These are phyloP conservation scores for Menura novaehollandiae DNA, from an alignment of 2,113 vertebrate genomes.

Conservation along the genomic window DNA sequence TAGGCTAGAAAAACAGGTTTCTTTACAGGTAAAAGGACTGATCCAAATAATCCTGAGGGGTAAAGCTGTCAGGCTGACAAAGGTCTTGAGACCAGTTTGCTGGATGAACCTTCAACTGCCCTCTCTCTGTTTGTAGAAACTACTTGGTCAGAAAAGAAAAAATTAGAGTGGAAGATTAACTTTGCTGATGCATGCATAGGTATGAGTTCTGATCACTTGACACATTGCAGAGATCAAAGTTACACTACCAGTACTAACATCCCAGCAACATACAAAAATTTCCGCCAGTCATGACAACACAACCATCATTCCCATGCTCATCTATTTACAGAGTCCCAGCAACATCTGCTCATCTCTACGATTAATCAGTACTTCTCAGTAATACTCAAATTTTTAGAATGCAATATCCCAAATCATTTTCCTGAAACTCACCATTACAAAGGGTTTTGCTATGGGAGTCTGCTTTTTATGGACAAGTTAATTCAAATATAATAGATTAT, in stretches of 20 bases:
- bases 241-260: background rate
- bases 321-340: background rate
- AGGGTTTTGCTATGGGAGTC: background rate
- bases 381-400: background rate
- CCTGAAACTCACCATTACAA: background rate
- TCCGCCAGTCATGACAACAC: background rate
- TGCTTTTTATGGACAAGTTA: background rate
- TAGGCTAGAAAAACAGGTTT: background rate
- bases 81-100: background rate
- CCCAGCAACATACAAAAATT: background rate
- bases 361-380: background rate
- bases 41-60: background rate
- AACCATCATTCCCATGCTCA: background rate
- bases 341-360: background rate
- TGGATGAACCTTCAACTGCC: background rate
- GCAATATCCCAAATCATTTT: background rate
- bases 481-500: background rate
- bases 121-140: background rate
- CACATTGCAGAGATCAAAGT: background rate
- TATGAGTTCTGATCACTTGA: background rate
- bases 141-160: background rate
- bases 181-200: background rate
- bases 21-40: background rate
- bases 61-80: background rate
- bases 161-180: background rate